These are phyloP conservation scores for Tricholauxania praeusta DNA, from an alignment of 2,888 invertebrate genomes.

Conservation along the genomic window DNA sequence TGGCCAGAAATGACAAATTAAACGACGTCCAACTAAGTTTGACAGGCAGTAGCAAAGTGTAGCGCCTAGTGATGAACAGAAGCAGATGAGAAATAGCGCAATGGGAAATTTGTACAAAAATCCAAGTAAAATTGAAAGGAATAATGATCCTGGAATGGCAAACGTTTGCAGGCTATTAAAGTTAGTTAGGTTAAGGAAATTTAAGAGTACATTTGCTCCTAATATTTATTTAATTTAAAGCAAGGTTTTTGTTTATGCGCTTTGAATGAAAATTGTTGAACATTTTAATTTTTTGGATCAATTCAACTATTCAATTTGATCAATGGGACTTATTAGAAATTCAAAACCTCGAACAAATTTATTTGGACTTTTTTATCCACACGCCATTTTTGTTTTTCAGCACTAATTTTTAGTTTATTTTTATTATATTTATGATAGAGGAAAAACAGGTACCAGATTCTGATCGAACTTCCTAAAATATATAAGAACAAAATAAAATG, in stretches of 20 bases:
- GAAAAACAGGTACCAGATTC: no score
- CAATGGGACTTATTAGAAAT: no score
- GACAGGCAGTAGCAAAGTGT: conserved; percentile 95
- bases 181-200: conserved; percentile 61
- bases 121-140: conserved; percentile 95
- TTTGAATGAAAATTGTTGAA: no score
- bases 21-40: conserved; percentile 85
- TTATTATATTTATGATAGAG: no score
- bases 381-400: no score
- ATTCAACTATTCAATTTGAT: no score
- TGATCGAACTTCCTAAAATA: no score
- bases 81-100: conserved; percentile 89
- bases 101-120: conserved; percentile 94
- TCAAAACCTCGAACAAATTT: no score
- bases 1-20: conserved; percentile 91
- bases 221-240: neutral
- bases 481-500: no score
- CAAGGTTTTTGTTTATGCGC: neutral
- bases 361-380: no score
- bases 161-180: conserved; percentile 91
- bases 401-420: no score
- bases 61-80: conserved; percentile 96
- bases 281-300: no score
- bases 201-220: neutral
- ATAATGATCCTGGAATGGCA: conserved; percentile 99